These are phyloP conservation scores for Chitala chitala DNA, from an alignment of 2,113 vertebrate genomes.

Conservation along the genomic window DNA sequence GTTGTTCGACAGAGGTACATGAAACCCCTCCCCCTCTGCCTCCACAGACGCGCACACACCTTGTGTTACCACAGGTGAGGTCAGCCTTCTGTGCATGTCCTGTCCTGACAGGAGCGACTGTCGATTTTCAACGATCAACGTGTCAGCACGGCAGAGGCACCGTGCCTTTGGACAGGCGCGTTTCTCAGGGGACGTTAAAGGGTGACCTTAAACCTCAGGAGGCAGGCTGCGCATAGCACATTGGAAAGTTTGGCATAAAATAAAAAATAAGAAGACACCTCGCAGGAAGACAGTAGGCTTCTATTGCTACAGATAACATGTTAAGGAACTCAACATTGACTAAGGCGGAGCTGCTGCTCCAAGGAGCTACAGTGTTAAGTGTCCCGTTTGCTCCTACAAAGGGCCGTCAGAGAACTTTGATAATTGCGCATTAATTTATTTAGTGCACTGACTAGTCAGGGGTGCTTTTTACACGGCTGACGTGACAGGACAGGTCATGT, in stretches of 20 bases:
- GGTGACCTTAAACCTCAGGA: conserved; percentile 30
- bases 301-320: too few species aligned
- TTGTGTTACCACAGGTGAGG: conserved; percentile 5
- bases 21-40: too few species aligned
- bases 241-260: conserved; percentile 1
- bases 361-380: not conserved
- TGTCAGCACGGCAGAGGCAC: conserved; percentile 12
- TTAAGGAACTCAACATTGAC: conserved; percentile 8
- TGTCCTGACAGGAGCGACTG: conserved; percentile 15
- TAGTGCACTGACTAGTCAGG: not conserved
- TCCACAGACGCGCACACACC: too few species aligned
- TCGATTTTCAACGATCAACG: conserved; percentile 15
- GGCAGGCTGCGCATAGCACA: not conserved
- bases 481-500: not conserved
- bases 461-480: not conserved
- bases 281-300: too few species aligned
- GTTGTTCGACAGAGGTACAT: not conserved
- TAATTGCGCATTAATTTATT: not conserved
- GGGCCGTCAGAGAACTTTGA: not conserved
- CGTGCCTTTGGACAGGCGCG: conserved; percentile 21
- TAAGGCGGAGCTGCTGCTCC: not conserved
- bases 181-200: conserved; percentile 16
- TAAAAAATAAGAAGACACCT: too few species aligned
- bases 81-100: conserved; percentile 14
- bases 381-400: not conserved